Percentiles rank a stretch among this genome's conserved stretches.
phyloP scores from a whole-genome alignment of 2,888 invertebrate species.

The Emmelina monodactyla region DNA sequence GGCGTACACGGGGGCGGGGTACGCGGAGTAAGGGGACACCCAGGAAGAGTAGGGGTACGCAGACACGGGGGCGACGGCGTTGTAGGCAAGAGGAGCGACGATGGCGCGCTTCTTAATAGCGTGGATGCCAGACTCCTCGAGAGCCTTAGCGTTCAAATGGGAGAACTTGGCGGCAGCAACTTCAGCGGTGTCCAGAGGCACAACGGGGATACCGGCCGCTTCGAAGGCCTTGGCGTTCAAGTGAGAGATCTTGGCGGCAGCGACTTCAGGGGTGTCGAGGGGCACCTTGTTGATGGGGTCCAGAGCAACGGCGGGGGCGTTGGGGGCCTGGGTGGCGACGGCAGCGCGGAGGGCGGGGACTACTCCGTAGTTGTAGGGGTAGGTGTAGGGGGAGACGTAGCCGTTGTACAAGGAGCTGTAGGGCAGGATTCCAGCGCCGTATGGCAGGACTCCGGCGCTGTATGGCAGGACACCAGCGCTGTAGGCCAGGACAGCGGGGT shows the following conservation, averaged over 20 bases:
- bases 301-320: conserved; percentile 50
- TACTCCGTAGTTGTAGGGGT: too few species aligned
- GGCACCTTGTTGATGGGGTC: conserved; percentile 52
- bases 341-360: too few species aligned
- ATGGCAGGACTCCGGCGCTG: too few species aligned
- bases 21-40: conserved; percentile 20
- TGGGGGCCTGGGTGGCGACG: conserved; percentile 33
- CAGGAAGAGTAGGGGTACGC: conserved; percentile 17
- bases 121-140: too few species aligned
- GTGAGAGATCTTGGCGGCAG: conserved; percentile 53
- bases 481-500: conserved; percentile 13
- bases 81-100: conserved; percentile 28
- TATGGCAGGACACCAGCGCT: too few species aligned
- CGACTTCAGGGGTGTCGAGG: conserved; percentile 56
- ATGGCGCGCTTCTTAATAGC: conserved; percentile 46
- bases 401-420: too few species aligned
- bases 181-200: too few species aligned
- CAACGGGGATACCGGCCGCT: conserved; percentile 20
- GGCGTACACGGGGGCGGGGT: too few species aligned
- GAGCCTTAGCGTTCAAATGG: too few species aligned
- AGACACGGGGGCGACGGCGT: conserved; percentile 21
- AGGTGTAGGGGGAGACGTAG: too few species aligned
- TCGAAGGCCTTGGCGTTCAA: conserved; percentile 51
- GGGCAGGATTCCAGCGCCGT: too few species aligned
- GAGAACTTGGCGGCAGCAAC: too few species aligned